Base-by-base conservation (phyloP, 2,797 vertebrate genomes). In the Lerista edwardsae region DNA sequence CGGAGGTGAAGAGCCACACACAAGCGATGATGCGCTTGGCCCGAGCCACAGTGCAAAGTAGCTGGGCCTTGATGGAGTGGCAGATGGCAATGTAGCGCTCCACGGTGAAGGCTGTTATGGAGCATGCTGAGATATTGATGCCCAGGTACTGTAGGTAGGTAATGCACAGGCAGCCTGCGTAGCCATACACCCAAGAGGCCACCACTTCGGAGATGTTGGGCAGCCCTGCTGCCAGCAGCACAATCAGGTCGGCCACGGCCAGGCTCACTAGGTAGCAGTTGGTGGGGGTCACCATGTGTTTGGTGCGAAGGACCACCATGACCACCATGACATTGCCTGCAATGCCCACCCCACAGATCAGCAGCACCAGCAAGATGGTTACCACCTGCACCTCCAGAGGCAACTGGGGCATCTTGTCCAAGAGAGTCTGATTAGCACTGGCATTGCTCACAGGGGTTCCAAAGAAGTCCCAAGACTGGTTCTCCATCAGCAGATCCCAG, bases 201-300 rank as follows among this genome's bases (percentile, higher is more conserved):
- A 97, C 93, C 15, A 95, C 97, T 17, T 98, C 96, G 0, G 97
- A 97, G 91, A 98, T 97, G 61, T 98, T 97, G 5, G 98, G 98
- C 85, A 98, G 96, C 34, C 97, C 97, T 0, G 97, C 97, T 0
- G 96, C 97, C 90, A 98, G 88, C 17, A 98, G 97, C 51, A 98
- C 97, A 1, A 97, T 96, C 78, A 98, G 97, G 88, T 98, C 97
- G 0, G 97, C 97, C 0, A 97, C 87, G 0, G 97, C 98, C 94
- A 98, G 94, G 83, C 97, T 98, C 84, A 97, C 98, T n/a, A 98
- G 95, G 90, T 98, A 98, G 82, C 97, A 98, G 95, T 97, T 98
- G 62, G 97, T 98, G 27, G 98, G 96, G 10, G 98, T 98, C 94
- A 97, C 96, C 98, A 97, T 97, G 93, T 98, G 97, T 85, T 97